Evolutionary conservation across 1,140 invertebrate species (phyloP).

Genomic region (Monomorium pharaonis): DNA sequence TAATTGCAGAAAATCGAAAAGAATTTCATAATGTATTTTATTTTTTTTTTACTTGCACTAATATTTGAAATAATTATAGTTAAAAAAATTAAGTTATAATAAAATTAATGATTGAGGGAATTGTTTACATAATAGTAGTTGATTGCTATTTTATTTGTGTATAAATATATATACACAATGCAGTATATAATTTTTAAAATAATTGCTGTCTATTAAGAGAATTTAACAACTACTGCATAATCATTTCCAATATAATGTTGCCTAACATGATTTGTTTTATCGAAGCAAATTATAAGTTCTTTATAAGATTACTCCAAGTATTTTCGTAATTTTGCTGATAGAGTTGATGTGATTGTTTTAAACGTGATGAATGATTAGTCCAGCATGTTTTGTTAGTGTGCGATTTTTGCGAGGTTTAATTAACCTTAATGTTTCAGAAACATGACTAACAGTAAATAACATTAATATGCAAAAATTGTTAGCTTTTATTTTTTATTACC

Average conservation of each 20-base stretch:
- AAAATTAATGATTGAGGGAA: too few species aligned
- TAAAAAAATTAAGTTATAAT: too few species aligned
- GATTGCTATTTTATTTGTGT: too few species aligned
- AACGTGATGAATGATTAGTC: slow-evolving; percentile 9
- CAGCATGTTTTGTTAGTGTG: neutral
- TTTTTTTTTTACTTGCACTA: neutral
- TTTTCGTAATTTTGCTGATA: slow-evolving; percentile 11
- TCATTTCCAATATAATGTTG: neutral
- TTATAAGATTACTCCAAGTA: neutral
- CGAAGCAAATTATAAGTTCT: neutral
- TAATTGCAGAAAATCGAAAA: neutral
- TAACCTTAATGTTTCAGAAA: slow-evolving; percentile 24
- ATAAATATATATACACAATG: too few species aligned
- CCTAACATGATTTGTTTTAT: slow-evolving; percentile 1
- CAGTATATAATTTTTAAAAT: neutral
- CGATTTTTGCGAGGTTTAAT: slow-evolving; percentile 26
- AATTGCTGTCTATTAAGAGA: neutral
- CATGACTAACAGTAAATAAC: neutral
- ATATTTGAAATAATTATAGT: too few species aligned
- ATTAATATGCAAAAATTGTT: neutral
- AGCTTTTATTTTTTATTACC: neutral
- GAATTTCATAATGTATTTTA: neutral
- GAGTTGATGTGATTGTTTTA: neutral
- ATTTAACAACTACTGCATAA: neutral
- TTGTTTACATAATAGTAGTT: too few species aligned